Conservation (phyloP, 2,113 vertebrate genomes). For the Periophthalmodon schlosseri region DNA sequence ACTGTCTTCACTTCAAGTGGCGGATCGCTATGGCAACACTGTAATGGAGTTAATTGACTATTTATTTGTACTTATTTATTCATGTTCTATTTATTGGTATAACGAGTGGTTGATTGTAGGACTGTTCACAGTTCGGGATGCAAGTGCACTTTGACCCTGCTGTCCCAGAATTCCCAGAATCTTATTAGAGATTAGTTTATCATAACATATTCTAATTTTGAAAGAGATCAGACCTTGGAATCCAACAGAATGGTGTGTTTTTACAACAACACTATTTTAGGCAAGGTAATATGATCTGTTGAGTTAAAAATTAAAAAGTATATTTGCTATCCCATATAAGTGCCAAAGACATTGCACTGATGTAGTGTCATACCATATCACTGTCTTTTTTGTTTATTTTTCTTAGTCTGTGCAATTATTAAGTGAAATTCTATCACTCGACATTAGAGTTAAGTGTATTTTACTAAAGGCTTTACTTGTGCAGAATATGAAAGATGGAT, state of each 20-base stretch:
- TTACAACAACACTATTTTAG: slow-evolving; percentile 12
- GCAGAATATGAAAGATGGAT: not conserved
- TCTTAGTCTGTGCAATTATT: slow-evolving; percentile 1
- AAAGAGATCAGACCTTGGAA: slow-evolving; percentile 14
- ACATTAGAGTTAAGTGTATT: not conserved
- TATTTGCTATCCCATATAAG: slow-evolving; percentile 31
- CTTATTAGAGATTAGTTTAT: not conserved
- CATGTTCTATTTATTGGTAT: slow-evolving; percentile 76
- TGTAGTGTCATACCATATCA: slow-evolving; percentile 35
- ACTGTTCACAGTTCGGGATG: slow-evolving; percentile 38
- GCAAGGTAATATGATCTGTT: not conserved
- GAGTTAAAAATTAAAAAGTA: slow-evolving; percentile 11
- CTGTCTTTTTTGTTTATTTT: not conserved
- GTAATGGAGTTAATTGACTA: slow-evolving; percentile 41
- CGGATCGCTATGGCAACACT: slow-evolving; percentile 21
- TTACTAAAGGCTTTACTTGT: not conserved
- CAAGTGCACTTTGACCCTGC: slow-evolving; percentile 58
- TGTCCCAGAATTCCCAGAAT: slow-evolving; percentile 15
- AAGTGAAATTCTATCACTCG: slow-evolving; percentile 1
- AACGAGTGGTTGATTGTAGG: slow-evolving; percentile 49
- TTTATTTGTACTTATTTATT: slow-evolving; percentile 80
- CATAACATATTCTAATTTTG: slow-evolving; percentile 10
- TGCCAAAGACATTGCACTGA: slow-evolving; percentile 69
- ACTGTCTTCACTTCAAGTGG: slow-evolving; percentile 15
- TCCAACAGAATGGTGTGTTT: slow-evolving; percentile 13